phyloP scores from a whole-genome alignment of 2,113 vertebrate species.

The Cygnus buccinator region DNA sequence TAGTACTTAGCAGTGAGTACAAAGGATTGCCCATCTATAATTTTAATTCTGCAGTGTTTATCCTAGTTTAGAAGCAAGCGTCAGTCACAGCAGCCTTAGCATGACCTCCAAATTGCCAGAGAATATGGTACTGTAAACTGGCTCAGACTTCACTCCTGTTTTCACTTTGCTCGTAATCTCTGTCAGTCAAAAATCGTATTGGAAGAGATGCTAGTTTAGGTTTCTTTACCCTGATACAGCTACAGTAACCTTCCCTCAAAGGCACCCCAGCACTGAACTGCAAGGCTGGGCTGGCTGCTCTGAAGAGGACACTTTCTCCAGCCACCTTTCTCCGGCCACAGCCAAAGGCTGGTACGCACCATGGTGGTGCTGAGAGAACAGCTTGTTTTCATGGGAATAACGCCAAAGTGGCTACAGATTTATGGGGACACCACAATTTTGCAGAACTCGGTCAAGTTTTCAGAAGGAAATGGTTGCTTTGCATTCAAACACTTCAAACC shows the following conservation, averaged over 20 bases:
- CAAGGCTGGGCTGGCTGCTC: not conserved
- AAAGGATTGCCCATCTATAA: not conserved
- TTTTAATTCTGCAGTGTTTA: not conserved
- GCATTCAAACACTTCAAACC: not conserved
- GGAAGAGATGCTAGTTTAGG: not conserved
- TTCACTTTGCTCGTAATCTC: not conserved
- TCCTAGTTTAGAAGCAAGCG: not conserved
- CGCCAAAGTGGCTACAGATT: not conserved
- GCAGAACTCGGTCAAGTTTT: not conserved
- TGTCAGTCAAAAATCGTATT: not conserved
- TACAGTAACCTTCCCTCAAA: not conserved
- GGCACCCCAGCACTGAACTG: not conserved
- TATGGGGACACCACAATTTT: fast-evolving
- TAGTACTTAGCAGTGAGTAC: not conserved
- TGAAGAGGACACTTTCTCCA: not conserved
- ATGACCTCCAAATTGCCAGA: not conserved
- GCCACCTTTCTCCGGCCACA: fast-evolving
- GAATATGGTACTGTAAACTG: not conserved
- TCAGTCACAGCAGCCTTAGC: not conserved
- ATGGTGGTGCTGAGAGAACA: not conserved
- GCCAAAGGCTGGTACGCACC: not conserved
- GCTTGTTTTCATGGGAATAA: not conserved
- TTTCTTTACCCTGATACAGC: not conserved
- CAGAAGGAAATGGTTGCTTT: not conserved
- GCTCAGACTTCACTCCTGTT: not conserved